Percentiles rank a stretch among this genome's conserved stretches.
Conservation (phyloP, 2,113 vertebrate genomes). For the Heterocephalus glaber region DNA sequence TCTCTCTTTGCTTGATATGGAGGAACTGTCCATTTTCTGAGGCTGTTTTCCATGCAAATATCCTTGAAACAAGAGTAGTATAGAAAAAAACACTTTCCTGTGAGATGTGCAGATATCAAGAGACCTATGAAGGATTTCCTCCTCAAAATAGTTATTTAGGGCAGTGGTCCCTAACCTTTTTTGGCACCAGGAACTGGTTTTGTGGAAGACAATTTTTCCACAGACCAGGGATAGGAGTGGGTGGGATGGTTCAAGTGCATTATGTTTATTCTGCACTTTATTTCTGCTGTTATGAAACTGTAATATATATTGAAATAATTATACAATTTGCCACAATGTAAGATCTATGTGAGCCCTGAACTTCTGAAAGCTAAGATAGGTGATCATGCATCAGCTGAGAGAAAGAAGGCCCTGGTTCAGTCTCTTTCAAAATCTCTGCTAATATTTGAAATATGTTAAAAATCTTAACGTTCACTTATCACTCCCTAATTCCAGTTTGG, state of each 20-base stretch:
- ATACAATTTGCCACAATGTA: not conserved
- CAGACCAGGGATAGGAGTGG: not conserved
- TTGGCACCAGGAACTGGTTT: not conserved
- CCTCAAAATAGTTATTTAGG: not conserved
- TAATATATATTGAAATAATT: not conserved
- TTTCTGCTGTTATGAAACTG: not conserved
- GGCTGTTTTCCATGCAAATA: not conserved
- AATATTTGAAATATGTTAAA: not conserved
- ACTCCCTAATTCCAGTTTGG: not conserved
- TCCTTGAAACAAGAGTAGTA: not conserved
- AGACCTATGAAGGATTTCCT: not conserved
- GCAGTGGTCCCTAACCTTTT: not conserved
- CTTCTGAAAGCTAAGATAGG: not conserved
- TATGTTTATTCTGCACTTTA: too few species aligned
- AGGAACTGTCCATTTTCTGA: not conserved
- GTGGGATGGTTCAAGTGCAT: not conserved
- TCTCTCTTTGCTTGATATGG: not conserved
- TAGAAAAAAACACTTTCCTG: not conserved
- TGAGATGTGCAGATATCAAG: slow-evolving; percentile 12
- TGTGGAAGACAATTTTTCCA: not conserved
- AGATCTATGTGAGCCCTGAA: not conserved
- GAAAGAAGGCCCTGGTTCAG: not conserved
- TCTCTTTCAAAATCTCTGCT: not conserved
- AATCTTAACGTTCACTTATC: not conserved
- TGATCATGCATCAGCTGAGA: not conserved